Percentiles rank a stretch among this genome's conserved stretches.
Conservation (phyloP, 2,888 invertebrate genomes). For the Synanthedon andrenaeformis region DNA sequence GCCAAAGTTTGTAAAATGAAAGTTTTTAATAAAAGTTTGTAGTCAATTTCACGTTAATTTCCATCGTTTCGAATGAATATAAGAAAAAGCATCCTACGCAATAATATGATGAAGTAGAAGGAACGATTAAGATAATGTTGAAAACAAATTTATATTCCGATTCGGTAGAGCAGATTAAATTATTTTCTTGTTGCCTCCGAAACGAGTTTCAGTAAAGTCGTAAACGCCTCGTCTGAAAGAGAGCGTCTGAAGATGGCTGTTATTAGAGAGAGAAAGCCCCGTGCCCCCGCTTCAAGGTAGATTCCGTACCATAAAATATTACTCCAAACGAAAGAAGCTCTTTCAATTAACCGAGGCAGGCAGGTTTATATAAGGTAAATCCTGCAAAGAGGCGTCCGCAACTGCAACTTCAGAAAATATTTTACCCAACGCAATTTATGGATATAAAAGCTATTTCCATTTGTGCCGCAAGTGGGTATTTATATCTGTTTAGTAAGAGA, state of each 20-base stretch:
- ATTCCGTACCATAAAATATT: conserved; percentile 55
- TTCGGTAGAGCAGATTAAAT: conserved; percentile 54
- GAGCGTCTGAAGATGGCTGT: conserved; percentile 35
- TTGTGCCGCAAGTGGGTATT: no score
- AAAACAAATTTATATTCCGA: conserved; percentile 59
- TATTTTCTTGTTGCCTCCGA: conserved; percentile 54
- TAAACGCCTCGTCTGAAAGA: conserved; percentile 33
- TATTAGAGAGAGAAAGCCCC: conserved; percentile 36
- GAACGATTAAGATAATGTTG: conserved; percentile 52
- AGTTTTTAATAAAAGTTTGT: no score
- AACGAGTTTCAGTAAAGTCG: conserved; percentile 29
- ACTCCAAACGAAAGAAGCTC: conserved; percentile 61
- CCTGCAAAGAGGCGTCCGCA: conserved; percentile 42
- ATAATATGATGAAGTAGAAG: conserved; percentile 43
- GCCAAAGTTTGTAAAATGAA: no score
- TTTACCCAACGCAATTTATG: conserved; percentile 20
- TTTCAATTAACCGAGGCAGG: conserved; percentile 63
- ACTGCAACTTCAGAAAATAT: conserved; percentile 34
- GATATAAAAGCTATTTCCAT: not conserved
- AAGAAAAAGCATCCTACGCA: conserved; percentile 26
- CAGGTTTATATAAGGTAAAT: conserved; percentile 59
- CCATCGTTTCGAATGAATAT: no score
- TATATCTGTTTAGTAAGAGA: no score
- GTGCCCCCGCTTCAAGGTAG: conserved; percentile 21
- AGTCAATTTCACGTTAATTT: no score